phyloP scores from a whole-genome alignment of 2,113 vertebrate species.

The Bubo bubo region DNA sequence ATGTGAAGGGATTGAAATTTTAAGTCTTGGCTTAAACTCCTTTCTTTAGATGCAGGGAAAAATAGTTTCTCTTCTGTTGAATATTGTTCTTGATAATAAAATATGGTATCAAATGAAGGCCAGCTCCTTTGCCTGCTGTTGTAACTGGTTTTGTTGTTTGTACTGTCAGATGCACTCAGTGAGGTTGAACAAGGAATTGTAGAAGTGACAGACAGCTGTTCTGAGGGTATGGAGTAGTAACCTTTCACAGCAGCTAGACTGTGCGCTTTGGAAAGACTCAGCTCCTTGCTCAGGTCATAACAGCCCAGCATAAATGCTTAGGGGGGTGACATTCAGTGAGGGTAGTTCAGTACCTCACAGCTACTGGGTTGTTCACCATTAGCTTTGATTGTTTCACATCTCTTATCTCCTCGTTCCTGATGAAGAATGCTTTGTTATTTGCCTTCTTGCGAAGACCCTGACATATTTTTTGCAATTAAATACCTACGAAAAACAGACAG shows the following conservation, averaged over 20 bases:
- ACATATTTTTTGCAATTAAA: background rate
- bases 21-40: background rate
- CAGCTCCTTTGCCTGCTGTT: background rate
- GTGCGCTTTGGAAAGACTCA: background rate
- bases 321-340: background rate
- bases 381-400: background rate
- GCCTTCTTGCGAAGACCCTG: background rate
- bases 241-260: background rate
- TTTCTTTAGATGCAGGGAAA: background rate
- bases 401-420: background rate
- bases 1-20: background rate
- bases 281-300: fast-evolving
- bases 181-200: background rate
- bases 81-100: background rate
- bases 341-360: background rate
- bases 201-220: background rate
- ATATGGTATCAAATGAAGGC: background rate
- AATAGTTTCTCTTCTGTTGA: background rate
- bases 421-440: background rate
- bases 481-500: background rate
- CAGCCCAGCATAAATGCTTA: background rate
- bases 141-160: background rate
- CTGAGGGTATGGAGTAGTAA: background rate
- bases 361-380: background rate
- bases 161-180: background rate